Evolutionary conservation across 2,113 vertebrate species (phyloP).

Genomic region (Chamaea fasciata): DNA sequence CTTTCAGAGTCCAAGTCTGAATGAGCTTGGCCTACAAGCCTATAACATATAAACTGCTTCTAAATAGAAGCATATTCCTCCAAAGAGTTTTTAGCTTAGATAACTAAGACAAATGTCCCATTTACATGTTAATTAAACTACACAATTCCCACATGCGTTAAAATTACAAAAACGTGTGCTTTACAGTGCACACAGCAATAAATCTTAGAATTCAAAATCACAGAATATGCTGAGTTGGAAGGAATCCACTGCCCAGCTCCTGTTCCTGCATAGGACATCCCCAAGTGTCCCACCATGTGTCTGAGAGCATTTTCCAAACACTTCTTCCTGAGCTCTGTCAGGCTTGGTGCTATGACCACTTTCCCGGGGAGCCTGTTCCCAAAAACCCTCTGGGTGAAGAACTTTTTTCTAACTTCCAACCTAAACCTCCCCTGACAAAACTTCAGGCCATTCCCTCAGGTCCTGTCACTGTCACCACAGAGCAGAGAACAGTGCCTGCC

Average conservation of each 20-base stretch:
- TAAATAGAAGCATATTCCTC: constrained; percentile 3
- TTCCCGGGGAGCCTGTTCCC: neutral
- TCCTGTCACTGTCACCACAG: neutral
- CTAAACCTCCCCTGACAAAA: neutral
- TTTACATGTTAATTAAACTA: constrained; percentile 53
- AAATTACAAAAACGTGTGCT: neutral
- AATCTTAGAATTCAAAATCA: neutral
- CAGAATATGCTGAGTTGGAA: neutral
- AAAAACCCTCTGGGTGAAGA: neutral
- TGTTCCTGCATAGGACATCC: neutral
- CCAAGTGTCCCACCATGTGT: neutral
- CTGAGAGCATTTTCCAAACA: neutral
- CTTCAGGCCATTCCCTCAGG: neutral
- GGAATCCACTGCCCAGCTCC: neutral
- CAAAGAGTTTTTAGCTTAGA: constrained; percentile 22
- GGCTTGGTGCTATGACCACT: neutral
- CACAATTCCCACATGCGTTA: neutral
- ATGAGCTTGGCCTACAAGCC: neutral
- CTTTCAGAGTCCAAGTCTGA: neutral
- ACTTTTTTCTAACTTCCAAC: neutral
- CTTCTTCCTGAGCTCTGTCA: neutral
- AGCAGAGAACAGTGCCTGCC: neutral
- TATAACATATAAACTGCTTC: constrained; percentile 1
- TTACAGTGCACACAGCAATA: neutral
- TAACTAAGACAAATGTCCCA: constrained; percentile 53